Percentiles rank a stretch among this genome's conserved stretches.
Evolutionary conservation across 1,140 invertebrate species (phyloP).

Genomic region (Cyclina sinensis): DNA sequence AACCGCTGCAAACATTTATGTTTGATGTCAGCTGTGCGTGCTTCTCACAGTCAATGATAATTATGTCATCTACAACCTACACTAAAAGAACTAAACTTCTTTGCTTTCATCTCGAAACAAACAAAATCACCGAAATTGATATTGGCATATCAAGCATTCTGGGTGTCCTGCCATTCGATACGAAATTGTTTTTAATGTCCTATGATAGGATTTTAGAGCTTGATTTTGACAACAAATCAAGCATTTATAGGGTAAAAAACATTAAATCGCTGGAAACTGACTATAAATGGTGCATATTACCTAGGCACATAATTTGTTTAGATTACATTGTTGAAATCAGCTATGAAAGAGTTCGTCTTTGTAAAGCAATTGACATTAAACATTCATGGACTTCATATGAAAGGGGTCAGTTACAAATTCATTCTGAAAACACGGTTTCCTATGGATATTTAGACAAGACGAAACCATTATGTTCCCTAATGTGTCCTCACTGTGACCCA

Average conservation of each 20-base stretch:
- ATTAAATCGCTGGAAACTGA: too few species aligned
- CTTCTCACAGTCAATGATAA: not conserved
- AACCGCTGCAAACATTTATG: not conserved
- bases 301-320: too few species aligned
- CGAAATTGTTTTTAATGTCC: not conserved
- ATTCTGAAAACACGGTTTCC: not conserved
- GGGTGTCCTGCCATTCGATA: not conserved
- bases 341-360: not conserved
- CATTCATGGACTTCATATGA: too few species aligned
- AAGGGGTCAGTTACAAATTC: not conserved
- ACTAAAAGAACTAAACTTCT: not conserved
- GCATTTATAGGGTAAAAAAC: too few species aligned
- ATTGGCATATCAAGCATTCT: not conserved
- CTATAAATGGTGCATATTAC: too few species aligned
- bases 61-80: not conserved
- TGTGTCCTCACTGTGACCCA: not conserved
- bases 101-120: not conserved
- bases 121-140: not conserved
- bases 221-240: too few species aligned
- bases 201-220: too few species aligned
- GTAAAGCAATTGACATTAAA: too few species aligned
- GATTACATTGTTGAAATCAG: not conserved
- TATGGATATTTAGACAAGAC: not conserved
- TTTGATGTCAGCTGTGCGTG: not conserved
- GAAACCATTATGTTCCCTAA: not conserved